Evolutionary conservation across 1,140 invertebrate genomes (phyloP), one percentile per base, ranked within the genome.

Genomic region (Temnothorax longispinosus): DNA sequence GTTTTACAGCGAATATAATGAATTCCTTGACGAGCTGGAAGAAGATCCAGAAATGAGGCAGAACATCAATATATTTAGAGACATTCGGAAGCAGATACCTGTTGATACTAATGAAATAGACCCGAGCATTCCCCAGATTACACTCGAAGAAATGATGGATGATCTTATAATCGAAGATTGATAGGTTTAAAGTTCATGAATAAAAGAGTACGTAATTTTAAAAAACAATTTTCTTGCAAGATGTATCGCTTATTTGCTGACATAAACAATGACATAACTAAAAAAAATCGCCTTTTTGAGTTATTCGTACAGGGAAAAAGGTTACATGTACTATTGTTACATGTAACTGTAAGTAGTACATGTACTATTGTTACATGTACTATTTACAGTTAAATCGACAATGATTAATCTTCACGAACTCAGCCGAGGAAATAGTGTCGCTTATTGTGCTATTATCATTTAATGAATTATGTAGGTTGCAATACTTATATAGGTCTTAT

Each of bases 11-110:
- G 99, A 99, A 91, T 99, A 98, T 94, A 97, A 98, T 92, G 99
- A 99, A 90, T 99, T 99, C 95, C 96, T 99, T 94, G 98, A 99
- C 92, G 99, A 99, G 93, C 95, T 99, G 71, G 99, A 99, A 95
- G 99, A 99, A 95, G 99, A 99, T 95, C 97, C 97, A 32, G 96
- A 97, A 47, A 96, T 99, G 82, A 96, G 99, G 87, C 97, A 98
- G 92, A 98, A 99, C 93, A 96, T 99, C 54, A 99, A 99, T 93
- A 99, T 99, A 81, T 99, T 99, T 95, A 97, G 97, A 93, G 98
- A 98, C 92, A 91, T 92, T 7, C 96, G 95, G 80, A 97, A 97
- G 91, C 94, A 96, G 47, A 95, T 96, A 74, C 95, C 96, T 2
- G 96, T 98, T 50, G 97, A 98, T 93, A 94, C 95, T 41, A 89